Conservation (phyloP, 2,888 invertebrate genomes). For the Rhamphomyia laevipes region DNA sequence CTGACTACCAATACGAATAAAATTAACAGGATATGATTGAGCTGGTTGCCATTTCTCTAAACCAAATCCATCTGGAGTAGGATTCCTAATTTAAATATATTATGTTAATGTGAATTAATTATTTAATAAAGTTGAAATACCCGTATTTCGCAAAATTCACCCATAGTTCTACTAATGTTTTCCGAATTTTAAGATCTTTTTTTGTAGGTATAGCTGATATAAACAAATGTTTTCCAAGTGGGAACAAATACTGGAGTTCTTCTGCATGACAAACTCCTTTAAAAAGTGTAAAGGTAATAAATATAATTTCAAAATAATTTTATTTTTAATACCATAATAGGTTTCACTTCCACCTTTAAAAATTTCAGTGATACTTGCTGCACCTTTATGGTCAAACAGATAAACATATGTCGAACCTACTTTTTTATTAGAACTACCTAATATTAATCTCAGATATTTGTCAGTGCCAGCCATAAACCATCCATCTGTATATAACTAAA, state of each 20-base stretch:
- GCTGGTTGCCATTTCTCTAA: slow-evolving; percentile 47
- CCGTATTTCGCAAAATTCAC: slow-evolving; percentile 63
- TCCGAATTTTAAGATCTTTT: slow-evolving; percentile 47
- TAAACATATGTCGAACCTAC: slow-evolving; percentile 52
- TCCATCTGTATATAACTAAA: slow-evolving; percentile 55
- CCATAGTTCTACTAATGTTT: slow-evolving; percentile 54
- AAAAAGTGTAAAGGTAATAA: too few relatives aligned
- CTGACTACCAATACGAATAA: slow-evolving; percentile 40
- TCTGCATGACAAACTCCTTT: slow-evolving; percentile 72
- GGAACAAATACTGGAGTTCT: slow-evolving; percentile 70
- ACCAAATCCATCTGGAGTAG: slow-evolving; percentile 43
- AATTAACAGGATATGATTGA: slow-evolving; percentile 28
- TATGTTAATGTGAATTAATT: neutral
- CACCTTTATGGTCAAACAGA: slow-evolving; percentile 52
- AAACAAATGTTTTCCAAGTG: slow-evolving; percentile 48
- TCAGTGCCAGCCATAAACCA: slow-evolving; percentile 56
- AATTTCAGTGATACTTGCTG: slow-evolving; percentile 55
- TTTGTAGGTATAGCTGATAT: slow-evolving; percentile 43
- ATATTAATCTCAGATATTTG: slow-evolving; percentile 46
- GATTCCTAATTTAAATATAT: slow-evolving; percentile 42
- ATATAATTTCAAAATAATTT: neutral
- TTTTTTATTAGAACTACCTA: slow-evolving; percentile 31
- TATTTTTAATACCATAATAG: slow-evolving; percentile 46
- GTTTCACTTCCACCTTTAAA: slow-evolving; percentile 51
- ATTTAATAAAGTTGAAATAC: slow-evolving; percentile 32